Evolutionary conservation across 2,113 vertebrate species (phyloP).

Genomic region (Grammatotria lemairii): DNA sequence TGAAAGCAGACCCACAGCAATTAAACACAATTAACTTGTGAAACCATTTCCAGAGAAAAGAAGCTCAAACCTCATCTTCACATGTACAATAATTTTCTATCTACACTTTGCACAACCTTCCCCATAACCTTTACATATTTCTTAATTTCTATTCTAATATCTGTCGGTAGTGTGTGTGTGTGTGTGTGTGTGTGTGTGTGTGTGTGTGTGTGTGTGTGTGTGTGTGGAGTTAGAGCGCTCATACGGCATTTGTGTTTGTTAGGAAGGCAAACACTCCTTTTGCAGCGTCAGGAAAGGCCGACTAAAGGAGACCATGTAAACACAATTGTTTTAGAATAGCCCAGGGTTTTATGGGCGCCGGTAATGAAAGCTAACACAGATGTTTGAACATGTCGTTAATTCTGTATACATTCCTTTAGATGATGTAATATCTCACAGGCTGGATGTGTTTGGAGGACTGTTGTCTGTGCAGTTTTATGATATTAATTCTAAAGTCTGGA

Average conservation of each 20-base stretch:
- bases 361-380: slow-evolving; percentile 53
- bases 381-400: slow-evolving; percentile 57
- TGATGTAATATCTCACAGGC: slow-evolving; percentile 50
- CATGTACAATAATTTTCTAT: background rate
- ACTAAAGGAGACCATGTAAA: slow-evolving; percentile 42
- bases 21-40: background rate
- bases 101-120: background rate
- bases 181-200: too few relatives aligned
- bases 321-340: slow-evolving; percentile 52
- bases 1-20: background rate
- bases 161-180: background rate
- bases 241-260: slow-evolving; percentile 5
- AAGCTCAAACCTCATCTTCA: background rate
- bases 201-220: background rate
- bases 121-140: background rate
- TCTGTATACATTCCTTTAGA: slow-evolving; percentile 52
- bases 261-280: background rate
- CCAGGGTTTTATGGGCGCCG: slow-evolving; percentile 35
- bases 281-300: slow-evolving; percentile 9
- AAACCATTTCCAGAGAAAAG: background rate
- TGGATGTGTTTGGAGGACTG: slow-evolving; percentile 22
- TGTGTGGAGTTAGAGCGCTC: background rate
- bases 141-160: background rate
- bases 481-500: background rate
- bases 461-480: slow-evolving; percentile 32